A percentile compares a stretch with the other conserved stretches of the same genome.
Evolutionary conservation across 2,888 invertebrate genomes (phyloP).

Genomic region (Notodonta ziczac): DNA sequence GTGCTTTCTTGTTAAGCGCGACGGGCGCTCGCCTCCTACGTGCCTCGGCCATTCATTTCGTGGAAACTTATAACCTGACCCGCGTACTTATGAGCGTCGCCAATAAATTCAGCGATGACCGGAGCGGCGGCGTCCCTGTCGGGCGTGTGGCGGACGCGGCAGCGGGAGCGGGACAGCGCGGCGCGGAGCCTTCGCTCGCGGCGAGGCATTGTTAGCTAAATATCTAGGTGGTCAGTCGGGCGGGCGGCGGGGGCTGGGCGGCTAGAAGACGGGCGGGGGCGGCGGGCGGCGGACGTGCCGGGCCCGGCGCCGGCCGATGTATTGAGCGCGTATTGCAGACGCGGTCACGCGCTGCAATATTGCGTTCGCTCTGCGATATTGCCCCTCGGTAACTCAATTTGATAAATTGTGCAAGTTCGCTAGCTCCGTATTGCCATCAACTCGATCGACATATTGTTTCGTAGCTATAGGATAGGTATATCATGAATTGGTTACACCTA

Average conservation of each 20-base stretch:
- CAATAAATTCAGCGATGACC: slow-evolving; percentile 85
- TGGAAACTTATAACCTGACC: slow-evolving; percentile 84
- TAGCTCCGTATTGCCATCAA: slow-evolving; percentile 68
- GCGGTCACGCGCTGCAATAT: slow-evolving; percentile 85
- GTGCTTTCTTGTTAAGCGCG: slow-evolving; percentile 80
- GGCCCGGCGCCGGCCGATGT: slow-evolving; percentile 82
- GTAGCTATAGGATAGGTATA: slow-evolving; percentile 18
- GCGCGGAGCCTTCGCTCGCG: slow-evolving; percentile 63
- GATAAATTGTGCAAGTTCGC: slow-evolving; percentile 82
- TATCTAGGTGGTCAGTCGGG: slow-evolving; percentile 83
- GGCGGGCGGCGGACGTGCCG: slow-evolving; percentile 75
- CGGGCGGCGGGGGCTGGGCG: slow-evolving; percentile 63
- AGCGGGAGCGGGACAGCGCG: slow-evolving; percentile 65
- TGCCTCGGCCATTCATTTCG: slow-evolving; percentile 83
- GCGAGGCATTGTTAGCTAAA: slow-evolving; percentile 84
- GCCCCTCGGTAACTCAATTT: slow-evolving; percentile 83
- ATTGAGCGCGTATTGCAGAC: slow-evolving; percentile 85
- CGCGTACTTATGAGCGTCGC: slow-evolving; percentile 85
- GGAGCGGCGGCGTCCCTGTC: slow-evolving; percentile 73
- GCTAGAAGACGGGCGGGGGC: slow-evolving; percentile 63
- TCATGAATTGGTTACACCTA: slow-evolving; percentile 4
- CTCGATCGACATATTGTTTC: slow-evolving; percentile 60
- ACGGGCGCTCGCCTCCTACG: slow-evolving; percentile 78
- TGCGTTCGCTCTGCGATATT: slow-evolving; percentile 83
- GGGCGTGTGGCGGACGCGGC: slow-evolving; percentile 39